Base-by-base conservation (phyloP, 2,888 invertebrate genomes). In the Chorisops tibialis region DNA sequence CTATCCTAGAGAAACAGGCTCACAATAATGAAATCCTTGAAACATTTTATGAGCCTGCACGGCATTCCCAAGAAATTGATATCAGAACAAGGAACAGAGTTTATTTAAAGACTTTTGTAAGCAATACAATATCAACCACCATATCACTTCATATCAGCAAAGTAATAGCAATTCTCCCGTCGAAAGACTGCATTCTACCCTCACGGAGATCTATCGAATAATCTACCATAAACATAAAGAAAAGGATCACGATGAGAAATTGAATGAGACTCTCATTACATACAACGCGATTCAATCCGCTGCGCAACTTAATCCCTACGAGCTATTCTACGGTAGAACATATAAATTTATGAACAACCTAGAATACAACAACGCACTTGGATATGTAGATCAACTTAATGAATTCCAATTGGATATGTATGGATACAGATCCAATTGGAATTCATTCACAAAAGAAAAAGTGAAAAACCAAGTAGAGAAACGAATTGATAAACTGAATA, bases 51-150 rank as follows among this genome's bases (percentile, higher is more conserved):
- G 5, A 51, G 30, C 35, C 37, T 51, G 14, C 51, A 51, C 38
- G 51, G 51, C 18, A 61, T 45, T 3, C 60, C 50, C 3, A 11
- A 60, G 49, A 60, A 12, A 2, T 16, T 56, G 4, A 16, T 56
- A 24, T 30, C 16, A 7, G 56, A 56, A 16, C 18, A 43, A 22
- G 48, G 66, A 0, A 18, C 24, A 24, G 24, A 24, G 7, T 24
- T 64, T 65, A 30, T 67, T 66, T 14, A 39, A 63, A 52, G 61
- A 64, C 5, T 65, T 65, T 58, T 64, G 54, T 38, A 56, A 66
- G 45, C n/a, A 63, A 59, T 58, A 50, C 38, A 48, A 54, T 49
- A 49, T 66, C 24, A 56, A 49, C 22, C 54, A 60, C 19, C 60
- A 65, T 43, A 24, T 48, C 22, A 67, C 63, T 7, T 63, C 64